Evolutionary conservation across 2,888 invertebrate species (phyloP), one percentile per base, ranked within the genome.

Genomic region (Drosophila nr. perissopoda): DNA sequence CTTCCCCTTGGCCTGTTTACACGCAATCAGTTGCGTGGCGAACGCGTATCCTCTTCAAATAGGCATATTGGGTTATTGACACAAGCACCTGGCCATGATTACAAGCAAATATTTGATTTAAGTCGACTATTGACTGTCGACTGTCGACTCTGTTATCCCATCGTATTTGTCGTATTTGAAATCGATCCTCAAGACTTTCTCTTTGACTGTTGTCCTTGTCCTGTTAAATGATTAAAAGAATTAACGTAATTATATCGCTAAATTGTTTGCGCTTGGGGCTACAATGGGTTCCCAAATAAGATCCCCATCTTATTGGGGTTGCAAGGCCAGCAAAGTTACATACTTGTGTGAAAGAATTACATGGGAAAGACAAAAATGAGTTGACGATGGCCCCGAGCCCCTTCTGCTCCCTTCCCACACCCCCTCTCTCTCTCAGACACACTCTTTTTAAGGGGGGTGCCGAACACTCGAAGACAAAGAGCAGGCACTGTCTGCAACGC

Each of bases 61-160:
- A 74, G 71, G 48, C 18, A 6, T 2, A 27, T 54, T 72, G 48
- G 38, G 16, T 48, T 77, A 81, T 87, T 83, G 89, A 87, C 89
- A 80, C 56, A 82, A 81, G 80, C 87, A 87, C 88, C 89, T 87
- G 87, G 87, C 70, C 69, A 71, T 59, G 67, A 70, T 76, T 83
- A 67, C 72, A 64, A 62, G 63, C 81, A 79, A 84, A 79, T 84
- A 88, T 79, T 74, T 63, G 65, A 76, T 31, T 31, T 25, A 21
- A 49, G 16, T 48, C 25, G 18, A 46, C 0, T 4, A 4, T 40
- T 1, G 29, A 33, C 33, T 10, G 31, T 31, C 3, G 31, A 31
- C 31, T 38, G 38, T 16, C 4, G 48, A 27, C 27, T 29, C 29
- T 10, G 29, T n/a, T 6, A 2, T 5, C 10, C n/a, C 16, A 46